Evolutionary conservation across 2,113 vertebrate genomes (phyloP).

Genomic region (Naja naja): DNA sequence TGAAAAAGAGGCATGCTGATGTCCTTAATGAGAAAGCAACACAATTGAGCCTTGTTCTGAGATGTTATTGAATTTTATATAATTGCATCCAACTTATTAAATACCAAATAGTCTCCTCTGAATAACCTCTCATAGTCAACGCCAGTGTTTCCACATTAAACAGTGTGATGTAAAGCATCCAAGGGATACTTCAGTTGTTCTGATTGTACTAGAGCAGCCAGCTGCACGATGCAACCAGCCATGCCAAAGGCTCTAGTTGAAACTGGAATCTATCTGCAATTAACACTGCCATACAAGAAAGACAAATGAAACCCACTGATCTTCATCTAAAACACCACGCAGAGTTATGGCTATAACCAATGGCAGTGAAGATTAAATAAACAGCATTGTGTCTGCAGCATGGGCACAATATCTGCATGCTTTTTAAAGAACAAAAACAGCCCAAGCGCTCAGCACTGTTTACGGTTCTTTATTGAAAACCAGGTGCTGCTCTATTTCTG

Average conservation of each 20-base stretch:
- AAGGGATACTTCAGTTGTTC: constrained; percentile 59
- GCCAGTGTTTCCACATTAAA: constrained; percentile 61
- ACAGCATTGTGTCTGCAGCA: constrained; percentile 26
- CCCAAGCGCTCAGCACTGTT: constrained; percentile 15
- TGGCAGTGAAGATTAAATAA: constrained; percentile 36
- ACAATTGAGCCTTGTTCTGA: constrained; percentile 57
- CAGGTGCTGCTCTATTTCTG: neutral
- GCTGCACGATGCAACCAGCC: constrained; percentile 44
- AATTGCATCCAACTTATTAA: constrained; percentile 66
- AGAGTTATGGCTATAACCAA: constrained; percentile 32
- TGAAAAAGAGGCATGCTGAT: constrained; percentile 29
- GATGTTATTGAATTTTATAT: constrained; percentile 53
- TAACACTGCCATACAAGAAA: constrained; percentile 38
- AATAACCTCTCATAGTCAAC: constrained; percentile 62
- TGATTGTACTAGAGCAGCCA: constrained; percentile 61
- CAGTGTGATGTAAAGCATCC: constrained; percentile 56
- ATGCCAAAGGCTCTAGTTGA: constrained; percentile 47
- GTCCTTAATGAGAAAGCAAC: constrained; percentile 57
- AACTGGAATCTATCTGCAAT: constrained; percentile 9
- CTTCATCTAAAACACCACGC: neutral
- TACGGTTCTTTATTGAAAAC: constrained; percentile 9
- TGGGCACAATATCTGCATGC: neutral
- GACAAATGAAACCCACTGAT: constrained; percentile 28
- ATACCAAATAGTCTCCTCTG: constrained; percentile 62
- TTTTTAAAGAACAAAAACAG: neutral